These are phyloP conservation scores for Dinocampus coccinellae DNA, from an alignment of 2,888 invertebrate genomes.

Conservation along the genomic window DNA sequence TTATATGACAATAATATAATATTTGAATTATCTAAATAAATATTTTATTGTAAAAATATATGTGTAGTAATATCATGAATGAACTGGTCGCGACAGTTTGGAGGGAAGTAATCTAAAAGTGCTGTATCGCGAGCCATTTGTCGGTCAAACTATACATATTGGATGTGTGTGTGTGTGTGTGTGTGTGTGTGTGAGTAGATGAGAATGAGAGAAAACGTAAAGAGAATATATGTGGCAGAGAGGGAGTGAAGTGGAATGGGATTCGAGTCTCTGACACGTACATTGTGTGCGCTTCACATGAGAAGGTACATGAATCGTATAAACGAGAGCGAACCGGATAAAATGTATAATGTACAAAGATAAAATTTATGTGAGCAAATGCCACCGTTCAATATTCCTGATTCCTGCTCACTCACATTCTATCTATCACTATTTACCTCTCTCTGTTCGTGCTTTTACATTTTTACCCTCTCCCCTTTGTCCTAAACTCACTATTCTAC, in stretches of 20 bases:
- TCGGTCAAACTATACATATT: not conserved
- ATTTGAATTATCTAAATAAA: not conserved
- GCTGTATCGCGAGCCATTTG: not conserved
- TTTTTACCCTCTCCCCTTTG: not conserved
- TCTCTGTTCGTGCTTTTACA: not conserved
- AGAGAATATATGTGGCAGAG: no score
- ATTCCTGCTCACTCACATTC: not conserved
- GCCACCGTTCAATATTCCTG: constrained; percentile 23
- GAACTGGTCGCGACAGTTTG: not conserved
- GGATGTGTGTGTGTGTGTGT: no score
- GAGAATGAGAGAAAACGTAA: no score
- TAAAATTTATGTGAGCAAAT: constrained; percentile 20
- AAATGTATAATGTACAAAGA: constrained; percentile 30
- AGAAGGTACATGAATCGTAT: constrained; percentile 33
- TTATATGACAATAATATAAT: not conserved
- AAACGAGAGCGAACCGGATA: constrained; percentile 30
- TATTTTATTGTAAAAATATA: not conserved
- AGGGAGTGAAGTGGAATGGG: not conserved
- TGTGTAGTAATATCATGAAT: not conserved
- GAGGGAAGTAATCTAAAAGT: constrained; percentile 1
- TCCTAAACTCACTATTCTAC: no score
- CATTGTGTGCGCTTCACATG: constrained; percentile 34
- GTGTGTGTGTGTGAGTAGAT: no score
- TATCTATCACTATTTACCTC: not conserved
- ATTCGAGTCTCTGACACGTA: constrained; percentile 15